These are phyloP conservation scores for Octonoba sinensis DNA, from an alignment of 2,888 invertebrate species.

Conservation along the genomic window DNA sequence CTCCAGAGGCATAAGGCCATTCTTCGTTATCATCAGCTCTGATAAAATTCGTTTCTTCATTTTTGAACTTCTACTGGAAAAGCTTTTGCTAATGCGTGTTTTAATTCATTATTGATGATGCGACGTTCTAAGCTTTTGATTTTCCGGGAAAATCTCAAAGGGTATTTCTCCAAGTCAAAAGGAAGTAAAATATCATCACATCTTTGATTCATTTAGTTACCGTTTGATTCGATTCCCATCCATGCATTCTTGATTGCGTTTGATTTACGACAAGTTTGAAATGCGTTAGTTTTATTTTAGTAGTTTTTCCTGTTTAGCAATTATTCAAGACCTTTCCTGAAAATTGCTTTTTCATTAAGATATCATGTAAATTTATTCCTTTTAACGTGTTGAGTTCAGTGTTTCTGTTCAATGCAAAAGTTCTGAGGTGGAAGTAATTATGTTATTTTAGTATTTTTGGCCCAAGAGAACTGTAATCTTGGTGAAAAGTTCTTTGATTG, in stretches of 20 bases:
- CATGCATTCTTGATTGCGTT: background rate
- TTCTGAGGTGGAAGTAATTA: too few species aligned
- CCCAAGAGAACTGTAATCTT: too few species aligned
- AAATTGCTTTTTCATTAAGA: too few species aligned
- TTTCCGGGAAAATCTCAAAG: background rate
- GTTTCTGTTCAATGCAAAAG: background rate
- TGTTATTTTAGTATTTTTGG: too few species aligned
- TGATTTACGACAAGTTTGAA: background rate
- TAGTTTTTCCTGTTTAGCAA: background rate
- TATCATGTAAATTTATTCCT: too few species aligned
- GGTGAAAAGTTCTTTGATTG: too few species aligned
- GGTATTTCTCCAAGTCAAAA: too few species aligned
- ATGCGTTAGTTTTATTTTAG: background rate
- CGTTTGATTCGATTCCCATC: constrained; percentile 11
- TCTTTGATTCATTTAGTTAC: constrained; percentile 16
- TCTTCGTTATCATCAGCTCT: constrained; percentile 18
- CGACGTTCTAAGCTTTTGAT: constrained; percentile 14
- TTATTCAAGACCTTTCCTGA: too few species aligned
- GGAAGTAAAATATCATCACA: background rate
- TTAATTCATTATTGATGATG: constrained; percentile 46
- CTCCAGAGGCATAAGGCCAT: background rate
- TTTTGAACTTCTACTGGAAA: constrained; percentile 11
- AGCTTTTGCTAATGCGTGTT: constrained; percentile 35
- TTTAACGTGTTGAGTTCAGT: background rate
- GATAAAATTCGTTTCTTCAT: constrained; percentile 20